Conservation (phyloP, 1,140 invertebrate genomes). For the Neuroterus valhalla region DNA sequence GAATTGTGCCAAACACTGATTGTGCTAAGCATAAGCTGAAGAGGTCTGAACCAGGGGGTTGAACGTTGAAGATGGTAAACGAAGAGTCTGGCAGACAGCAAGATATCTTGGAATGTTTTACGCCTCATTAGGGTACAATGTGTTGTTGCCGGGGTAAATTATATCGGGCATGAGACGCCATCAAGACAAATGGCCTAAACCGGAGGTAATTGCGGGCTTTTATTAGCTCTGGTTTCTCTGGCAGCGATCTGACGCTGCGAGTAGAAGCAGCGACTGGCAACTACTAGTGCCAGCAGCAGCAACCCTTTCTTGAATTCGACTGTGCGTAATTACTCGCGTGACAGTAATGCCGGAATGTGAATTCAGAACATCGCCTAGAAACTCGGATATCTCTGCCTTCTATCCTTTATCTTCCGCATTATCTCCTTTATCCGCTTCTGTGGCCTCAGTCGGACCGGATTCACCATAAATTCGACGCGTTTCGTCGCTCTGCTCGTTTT, state of each 20-base stretch:
- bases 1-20: too few species aligned
- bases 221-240: constrained; percentile 71
- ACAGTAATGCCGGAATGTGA: constrained; percentile 71
- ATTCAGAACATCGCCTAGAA: constrained; percentile 60
- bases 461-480: constrained; percentile 17
- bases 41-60: background rate
- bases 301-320: constrained; percentile 59
- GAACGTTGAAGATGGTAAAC: background rate
- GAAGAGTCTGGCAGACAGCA: constrained; percentile 61
- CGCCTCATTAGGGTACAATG: constrained; percentile 76
- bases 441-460: constrained; percentile 26
- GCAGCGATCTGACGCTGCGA: constrained; percentile 56
- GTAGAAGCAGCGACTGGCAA: constrained; percentile 44
- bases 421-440: constrained; percentile 43
- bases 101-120: constrained; percentile 73
- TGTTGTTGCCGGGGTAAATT: constrained; percentile 75
- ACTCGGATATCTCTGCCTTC: constrained; percentile 45
- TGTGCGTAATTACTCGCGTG: constrained; percentile 73
- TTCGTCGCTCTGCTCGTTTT: constrained; percentile 2
- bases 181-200: constrained; percentile 75
- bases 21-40: background rate
- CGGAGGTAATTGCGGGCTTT: constrained; percentile 76
- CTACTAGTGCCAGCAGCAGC: constrained; percentile 46
- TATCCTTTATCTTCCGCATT: constrained; percentile 46
- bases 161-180: constrained; percentile 74